Conservation (phyloP, 2,113 vertebrate species). For the Apeltes quadracus region DNA sequence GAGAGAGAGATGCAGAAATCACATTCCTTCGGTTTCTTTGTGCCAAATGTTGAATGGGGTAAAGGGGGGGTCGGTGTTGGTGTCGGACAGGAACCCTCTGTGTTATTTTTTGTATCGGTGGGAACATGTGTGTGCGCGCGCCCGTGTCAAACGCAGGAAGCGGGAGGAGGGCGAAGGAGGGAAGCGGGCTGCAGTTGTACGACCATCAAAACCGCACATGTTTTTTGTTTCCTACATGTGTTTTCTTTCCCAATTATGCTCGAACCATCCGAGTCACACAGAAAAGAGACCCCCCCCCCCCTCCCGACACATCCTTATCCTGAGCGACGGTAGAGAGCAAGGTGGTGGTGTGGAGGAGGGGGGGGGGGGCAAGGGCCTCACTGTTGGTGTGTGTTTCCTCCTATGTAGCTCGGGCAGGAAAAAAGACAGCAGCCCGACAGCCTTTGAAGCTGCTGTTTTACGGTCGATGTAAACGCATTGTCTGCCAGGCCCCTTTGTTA, state of each 20-base stretch:
- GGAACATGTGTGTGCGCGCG: slow-evolving; percentile 63
- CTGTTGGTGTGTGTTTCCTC: slow-evolving; percentile 72
- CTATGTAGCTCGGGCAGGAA: slow-evolving; percentile 50
- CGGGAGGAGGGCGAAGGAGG: slow-evolving; percentile 38
- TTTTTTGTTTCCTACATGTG: slow-evolving; percentile 71
- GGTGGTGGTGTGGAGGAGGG: background rate
- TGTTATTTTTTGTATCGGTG: slow-evolving; percentile 62
- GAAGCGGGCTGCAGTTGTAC: slow-evolving; percentile 47
- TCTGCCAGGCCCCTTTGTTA: slow-evolving; percentile 76
- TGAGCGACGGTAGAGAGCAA: slow-evolving; percentile 24
- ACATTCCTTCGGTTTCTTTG: slow-evolving; percentile 38
- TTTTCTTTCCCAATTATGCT: slow-evolving; percentile 69
- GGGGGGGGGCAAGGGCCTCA: slow-evolving; percentile 28
- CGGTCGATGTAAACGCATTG: slow-evolving; percentile 71
- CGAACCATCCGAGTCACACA: slow-evolving; percentile 45
- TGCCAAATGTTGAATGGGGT: slow-evolving; percentile 50
- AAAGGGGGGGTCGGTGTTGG: background rate
- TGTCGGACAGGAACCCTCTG: slow-evolving; percentile 17
- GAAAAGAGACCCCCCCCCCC: background rate
- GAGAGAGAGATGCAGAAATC: slow-evolving; percentile 40
- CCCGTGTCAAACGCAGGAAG: slow-evolving; percentile 62
- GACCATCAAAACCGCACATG: slow-evolving; percentile 59
- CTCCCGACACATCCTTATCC: slow-evolving; percentile 21
- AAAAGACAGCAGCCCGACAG: slow-evolving; percentile 43
- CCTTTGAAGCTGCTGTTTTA: slow-evolving; percentile 78